A percentile compares a stretch with the other conserved stretches of the same genome.
These are phyloP conservation scores for Sinodicranocentrus sp. DNA, from an alignment of 2,888 invertebrate genomes.

Conservation along the genomic window DNA sequence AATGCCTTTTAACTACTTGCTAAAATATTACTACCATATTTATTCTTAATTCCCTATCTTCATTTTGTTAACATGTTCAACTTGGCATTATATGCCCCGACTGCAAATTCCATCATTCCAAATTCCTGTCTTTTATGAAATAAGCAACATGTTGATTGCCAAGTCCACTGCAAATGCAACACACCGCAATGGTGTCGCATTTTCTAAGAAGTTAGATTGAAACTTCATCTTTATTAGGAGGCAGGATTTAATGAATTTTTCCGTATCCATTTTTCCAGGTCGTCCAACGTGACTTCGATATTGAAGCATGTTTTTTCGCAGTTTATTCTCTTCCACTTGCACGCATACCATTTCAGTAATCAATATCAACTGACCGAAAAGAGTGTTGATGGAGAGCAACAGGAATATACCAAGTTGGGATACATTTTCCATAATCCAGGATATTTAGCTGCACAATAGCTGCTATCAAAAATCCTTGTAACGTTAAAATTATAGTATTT, in stretches of 20 bases:
- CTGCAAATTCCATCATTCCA: too few species aligned
- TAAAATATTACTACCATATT: too few species aligned
- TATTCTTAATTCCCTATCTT: too few species aligned
- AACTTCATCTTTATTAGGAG: not conserved
- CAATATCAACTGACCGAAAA: too few species aligned
- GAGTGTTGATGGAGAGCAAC: too few species aligned
- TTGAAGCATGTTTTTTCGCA: not conserved
- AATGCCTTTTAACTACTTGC: too few species aligned
- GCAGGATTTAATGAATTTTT: constrained; percentile 8
- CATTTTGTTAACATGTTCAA: too few species aligned
- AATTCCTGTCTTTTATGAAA: too few species aligned
- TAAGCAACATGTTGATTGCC: not conserved
- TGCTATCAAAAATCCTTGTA: too few species aligned
- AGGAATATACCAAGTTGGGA: too few species aligned
- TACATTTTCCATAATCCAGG: not conserved
- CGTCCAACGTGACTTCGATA: not conserved
- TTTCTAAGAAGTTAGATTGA: not conserved
- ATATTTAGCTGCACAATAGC: not conserved
- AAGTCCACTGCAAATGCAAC: not conserved
- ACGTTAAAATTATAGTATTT: too few species aligned
- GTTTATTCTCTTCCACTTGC: not conserved
- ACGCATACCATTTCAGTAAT: not conserved
- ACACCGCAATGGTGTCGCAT: not conserved
- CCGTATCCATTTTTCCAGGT: not conserved
- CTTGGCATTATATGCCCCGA: too few species aligned